These are phyloP conservation scores for Mirounga angustirostris DNA, from an alignment of 2,113 vertebrate species.

Conservation along the genomic window DNA sequence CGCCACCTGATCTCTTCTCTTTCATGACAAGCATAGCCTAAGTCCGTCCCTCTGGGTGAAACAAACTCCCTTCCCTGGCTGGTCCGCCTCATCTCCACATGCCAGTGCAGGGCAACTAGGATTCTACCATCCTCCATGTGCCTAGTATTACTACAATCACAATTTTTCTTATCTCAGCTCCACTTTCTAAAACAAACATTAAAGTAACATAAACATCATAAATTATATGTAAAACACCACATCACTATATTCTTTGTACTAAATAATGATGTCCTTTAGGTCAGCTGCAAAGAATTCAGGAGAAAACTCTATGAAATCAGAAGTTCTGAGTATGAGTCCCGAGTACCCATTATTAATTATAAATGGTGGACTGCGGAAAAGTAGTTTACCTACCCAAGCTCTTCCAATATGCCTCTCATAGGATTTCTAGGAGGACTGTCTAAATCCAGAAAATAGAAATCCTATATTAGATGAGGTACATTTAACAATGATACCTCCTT, in stretches of 20 bases:
- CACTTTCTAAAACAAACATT: neutral
- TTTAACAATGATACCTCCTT: neutral
- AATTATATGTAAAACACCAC: neutral
- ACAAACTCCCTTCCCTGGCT: neutral
- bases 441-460: slow-evolving; percentile 5
- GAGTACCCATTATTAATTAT: neutral
- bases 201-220: neutral
- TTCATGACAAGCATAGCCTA: neutral
- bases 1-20: neutral
- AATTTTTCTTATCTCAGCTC: neutral
- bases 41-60: neutral
- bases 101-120: neutral
- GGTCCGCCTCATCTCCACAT: rapidly evolving
- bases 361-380: neutral
- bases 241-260: neutral
- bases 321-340: neutral
- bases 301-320: slow-evolving; percentile 15
- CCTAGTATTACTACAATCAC: neutral
- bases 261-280: neutral
- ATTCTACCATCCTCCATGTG: neutral
- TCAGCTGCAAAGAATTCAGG: neutral
- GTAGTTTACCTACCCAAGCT: neutral
- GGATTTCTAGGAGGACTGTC: neutral
- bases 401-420: neutral
- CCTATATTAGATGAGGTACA: neutral